Evolutionary conservation across 2,888 invertebrate species (phyloP).

Genomic region (Apotomis capreana): DNA sequence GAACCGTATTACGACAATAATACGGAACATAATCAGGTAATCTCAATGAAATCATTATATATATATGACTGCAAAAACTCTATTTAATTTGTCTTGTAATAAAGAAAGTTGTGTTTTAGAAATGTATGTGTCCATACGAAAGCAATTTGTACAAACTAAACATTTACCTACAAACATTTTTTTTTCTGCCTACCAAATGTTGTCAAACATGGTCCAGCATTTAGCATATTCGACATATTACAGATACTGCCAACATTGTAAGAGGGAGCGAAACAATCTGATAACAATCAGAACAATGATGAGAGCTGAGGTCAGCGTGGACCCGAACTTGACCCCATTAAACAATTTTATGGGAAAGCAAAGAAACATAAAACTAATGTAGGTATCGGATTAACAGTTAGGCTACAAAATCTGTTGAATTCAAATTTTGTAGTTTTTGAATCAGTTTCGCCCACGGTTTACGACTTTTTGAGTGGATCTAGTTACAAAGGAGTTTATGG

Average conservation of each 20-base stretch:
- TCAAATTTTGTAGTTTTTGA: not conserved
- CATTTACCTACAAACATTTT: no score
- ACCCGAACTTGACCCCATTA: slow-evolving; percentile 12
- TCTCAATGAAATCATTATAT: no score
- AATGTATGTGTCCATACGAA: no score
- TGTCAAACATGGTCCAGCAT: no score
- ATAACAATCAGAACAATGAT: not conserved
- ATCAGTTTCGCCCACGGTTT: slow-evolving; percentile 25
- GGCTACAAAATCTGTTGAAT: not conserved
- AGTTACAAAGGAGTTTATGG: not conserved
- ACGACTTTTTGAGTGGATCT: slow-evolving; percentile 6
- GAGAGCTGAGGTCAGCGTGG: not conserved
- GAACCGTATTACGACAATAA: no score
- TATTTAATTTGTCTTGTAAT: no score
- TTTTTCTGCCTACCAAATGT: no score
- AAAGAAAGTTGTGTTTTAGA: no score
- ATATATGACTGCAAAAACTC: no score
- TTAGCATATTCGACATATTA: not conserved
- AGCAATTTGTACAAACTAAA: no score
- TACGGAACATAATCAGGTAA: no score
- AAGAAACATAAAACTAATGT: slow-evolving; percentile 19
- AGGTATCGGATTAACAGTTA: slow-evolving; percentile 18
- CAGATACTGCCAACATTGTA: not conserved
- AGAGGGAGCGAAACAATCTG: not conserved
- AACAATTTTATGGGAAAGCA: slow-evolving; percentile 24